These are phyloP conservation scores for Taenioides sp. DNA, from an alignment of 2,797 vertebrate species.

Conservation along the genomic window DNA sequence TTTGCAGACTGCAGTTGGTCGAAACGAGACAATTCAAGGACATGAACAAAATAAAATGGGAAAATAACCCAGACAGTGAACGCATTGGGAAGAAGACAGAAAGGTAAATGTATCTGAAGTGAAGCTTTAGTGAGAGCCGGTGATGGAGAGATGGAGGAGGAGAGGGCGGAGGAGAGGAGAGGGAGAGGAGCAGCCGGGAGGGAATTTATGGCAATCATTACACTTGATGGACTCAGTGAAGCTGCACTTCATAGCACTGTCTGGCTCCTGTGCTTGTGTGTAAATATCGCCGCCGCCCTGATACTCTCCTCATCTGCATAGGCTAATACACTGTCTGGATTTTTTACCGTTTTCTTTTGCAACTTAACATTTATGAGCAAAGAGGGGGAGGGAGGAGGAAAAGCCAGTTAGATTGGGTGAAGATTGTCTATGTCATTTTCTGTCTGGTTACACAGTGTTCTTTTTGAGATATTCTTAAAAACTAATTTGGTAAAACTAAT, in stretches of 20 bases:
- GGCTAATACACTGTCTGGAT: conserved; percentile 25
- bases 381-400: background rate
- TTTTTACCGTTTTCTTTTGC: conserved; percentile 51
- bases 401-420: background rate
- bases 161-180: conserved; percentile 53
- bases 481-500: background rate
- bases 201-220: conserved; percentile 76
- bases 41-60: background rate
- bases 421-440: conserved; percentile 35
- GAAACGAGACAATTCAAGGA: background rate
- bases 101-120: conserved; percentile 33
- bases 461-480: conserved; percentile 15
- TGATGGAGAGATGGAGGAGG: conserved; percentile 42
- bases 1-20: conserved; percentile 14
- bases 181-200: conserved; percentile 59
- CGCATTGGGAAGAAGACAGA: conserved; percentile 1
- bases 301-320: background rate
- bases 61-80: conserved; percentile 15
- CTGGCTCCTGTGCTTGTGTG: conserved; percentile 48
- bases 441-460: conserved; percentile 27
- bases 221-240: conserved; percentile 73
- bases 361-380: conserved; percentile 50
- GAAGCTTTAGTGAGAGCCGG: conserved; percentile 29
- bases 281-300: conserved; percentile 22
- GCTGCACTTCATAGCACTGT: conserved; percentile 65